These are phyloP conservation scores for Coelopa frigida DNA, from an alignment of 1,140 invertebrate genomes.

Conservation along the genomic window DNA sequence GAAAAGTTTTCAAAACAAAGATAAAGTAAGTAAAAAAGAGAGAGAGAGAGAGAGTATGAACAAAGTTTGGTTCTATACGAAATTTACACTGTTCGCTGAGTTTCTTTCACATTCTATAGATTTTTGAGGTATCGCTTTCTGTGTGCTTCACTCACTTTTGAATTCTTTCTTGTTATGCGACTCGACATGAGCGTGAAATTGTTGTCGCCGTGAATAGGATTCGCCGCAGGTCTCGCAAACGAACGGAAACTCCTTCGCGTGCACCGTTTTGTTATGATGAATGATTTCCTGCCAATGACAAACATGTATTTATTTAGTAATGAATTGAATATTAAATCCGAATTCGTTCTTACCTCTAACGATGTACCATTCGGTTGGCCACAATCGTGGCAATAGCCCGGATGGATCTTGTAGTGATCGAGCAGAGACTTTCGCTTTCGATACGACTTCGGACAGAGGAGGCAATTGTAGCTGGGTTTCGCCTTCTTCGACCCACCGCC, in stretches of 20 bases:
- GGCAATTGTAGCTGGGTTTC: slow-evolving; percentile 39
- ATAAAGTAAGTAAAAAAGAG: too few relatives aligned
- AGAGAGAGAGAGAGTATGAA: not conserved
- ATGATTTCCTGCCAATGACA: slow-evolving; percentile 31
- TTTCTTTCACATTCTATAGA: not conserved
- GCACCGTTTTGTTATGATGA: slow-evolving; percentile 39
- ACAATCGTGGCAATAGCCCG: slow-evolving; percentile 41
- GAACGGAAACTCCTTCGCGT: slow-evolving; percentile 43
- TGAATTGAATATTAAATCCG: too few relatives aligned
- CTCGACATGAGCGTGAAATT: slow-evolving; percentile 42
- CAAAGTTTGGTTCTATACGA: slow-evolving; percentile 16
- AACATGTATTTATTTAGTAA: slow-evolving; percentile 1
- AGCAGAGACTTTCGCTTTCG: slow-evolving; percentile 38
- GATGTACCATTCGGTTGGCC: slow-evolving; percentile 41
- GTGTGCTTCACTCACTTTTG: slow-evolving; percentile 46
- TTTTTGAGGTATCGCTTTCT: slow-evolving; percentile 11
- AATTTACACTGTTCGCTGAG: slow-evolving; percentile 33
- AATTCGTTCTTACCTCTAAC: slow-evolving; percentile 24
- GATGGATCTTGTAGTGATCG: slow-evolving; percentile 43
- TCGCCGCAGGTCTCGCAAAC: slow-evolving; percentile 43
- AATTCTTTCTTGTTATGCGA: slow-evolving; percentile 43
- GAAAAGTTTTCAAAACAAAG: too few relatives aligned
- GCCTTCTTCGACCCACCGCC: slow-evolving; percentile 34
- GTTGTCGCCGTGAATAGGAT: slow-evolving; percentile 41
- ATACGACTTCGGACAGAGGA: slow-evolving; percentile 39